Evolutionary conservation across 2,113 vertebrate genomes (phyloP), one percentile per base, ranked within the genome.

Genomic region (Procavia capensis): DNA sequence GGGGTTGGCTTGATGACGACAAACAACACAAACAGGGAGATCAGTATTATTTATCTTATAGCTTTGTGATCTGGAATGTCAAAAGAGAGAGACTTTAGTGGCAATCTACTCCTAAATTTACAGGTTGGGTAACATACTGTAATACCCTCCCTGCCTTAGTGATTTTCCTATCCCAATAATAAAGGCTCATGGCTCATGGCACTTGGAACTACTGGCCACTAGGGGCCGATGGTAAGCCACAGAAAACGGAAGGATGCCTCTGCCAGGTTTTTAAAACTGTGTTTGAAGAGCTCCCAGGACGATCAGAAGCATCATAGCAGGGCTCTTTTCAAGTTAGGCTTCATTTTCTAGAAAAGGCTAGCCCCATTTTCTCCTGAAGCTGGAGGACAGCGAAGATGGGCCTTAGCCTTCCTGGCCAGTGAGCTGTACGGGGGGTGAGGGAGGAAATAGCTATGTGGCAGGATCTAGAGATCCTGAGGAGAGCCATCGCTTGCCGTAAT

Each of bases 221-320:
- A 97, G 98, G 96, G 97, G 98, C 95, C 97, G 97, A 66, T n/a
- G 80, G 96, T 97, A 91, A 96, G 96, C 98, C 91, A 45, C 1
- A 43, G 61, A 97, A 97, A 81, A 41, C 91, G 50, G 0, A 80
- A 14, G 13, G 11, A 43, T 25, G 19, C 36, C 11, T 0, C 9
- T 34, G 6, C n/a, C 41, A 50, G 57, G 7, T 84, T 83, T 89
- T 79, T 25, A 45, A 76, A 34, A 63, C 31, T 57, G 29, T 78
- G 59, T 22, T 61, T 85, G 74, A 96, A 79, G 22, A 14, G 10
- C 9, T 79, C 31, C 27, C 36, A 1, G n/a, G 61, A 83, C 36
- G 43, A n/a, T 59, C 13, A 54, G 66, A 94, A 95, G 90, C 27
- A 39, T 20, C 86, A 88, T 75, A 78, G 93, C n/a, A 54, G 57